These are phyloP conservation scores for Glareola pratincola DNA, from an alignment of 2,113 vertebrate species.

Conservation along the genomic window DNA sequence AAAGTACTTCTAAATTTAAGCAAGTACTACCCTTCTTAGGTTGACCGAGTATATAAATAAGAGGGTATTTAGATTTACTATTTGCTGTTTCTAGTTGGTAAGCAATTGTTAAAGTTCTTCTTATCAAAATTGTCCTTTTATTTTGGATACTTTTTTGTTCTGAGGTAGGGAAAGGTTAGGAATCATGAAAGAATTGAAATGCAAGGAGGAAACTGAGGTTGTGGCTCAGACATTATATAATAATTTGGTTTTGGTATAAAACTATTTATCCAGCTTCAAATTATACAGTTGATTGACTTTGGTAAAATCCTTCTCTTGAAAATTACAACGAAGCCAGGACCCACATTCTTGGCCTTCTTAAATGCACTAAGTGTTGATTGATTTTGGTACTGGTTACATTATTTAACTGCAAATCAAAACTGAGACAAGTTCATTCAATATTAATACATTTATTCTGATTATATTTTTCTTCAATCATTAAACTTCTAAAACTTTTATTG, in stretches of 20 bases:
- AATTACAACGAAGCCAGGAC: background rate
- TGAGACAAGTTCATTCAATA: background rate
- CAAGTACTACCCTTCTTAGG: background rate
- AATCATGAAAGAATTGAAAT: background rate
- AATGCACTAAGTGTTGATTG: background rate
- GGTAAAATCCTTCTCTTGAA: background rate
- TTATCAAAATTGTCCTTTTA: background rate
- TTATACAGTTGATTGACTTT: constrained; percentile 1
- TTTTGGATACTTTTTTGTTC: background rate
- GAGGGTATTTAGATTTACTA: background rate
- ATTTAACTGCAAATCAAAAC: constrained; percentile 8
- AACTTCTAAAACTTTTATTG: background rate
- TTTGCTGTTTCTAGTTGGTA: background rate
- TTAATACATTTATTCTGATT: background rate
- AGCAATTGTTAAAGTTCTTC: background rate
- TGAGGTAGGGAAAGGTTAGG: background rate
- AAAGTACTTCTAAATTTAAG: background rate
- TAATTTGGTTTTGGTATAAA: background rate
- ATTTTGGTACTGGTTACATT: background rate
- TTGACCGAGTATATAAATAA: background rate
- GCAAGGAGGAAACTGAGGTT: constrained; percentile 6
- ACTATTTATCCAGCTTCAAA: background rate
- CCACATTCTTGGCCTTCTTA: background rate
- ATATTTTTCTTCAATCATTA: background rate
- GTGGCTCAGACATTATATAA: constrained; percentile 29